A percentile compares a stretch with the other conserved stretches of the same genome.
phyloP scores from a whole-genome alignment of 2,113 vertebrate genomes.

The Candoia aspera region DNA sequence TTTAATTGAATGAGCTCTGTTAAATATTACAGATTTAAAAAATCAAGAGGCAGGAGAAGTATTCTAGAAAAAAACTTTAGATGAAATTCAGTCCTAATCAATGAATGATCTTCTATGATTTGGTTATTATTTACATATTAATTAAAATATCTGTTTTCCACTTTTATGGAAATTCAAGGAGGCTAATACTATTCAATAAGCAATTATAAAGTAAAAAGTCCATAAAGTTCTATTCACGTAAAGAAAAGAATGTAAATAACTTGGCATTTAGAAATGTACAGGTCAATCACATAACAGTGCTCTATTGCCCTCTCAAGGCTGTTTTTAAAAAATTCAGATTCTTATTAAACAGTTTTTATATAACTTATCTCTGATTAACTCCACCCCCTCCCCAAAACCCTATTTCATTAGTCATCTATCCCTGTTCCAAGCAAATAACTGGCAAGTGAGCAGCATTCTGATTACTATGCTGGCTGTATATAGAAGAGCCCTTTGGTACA shows the following conservation, averaged over 20 bases:
- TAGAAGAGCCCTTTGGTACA: neutral
- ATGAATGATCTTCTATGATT: neutral
- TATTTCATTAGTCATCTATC: neutral
- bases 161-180: neutral
- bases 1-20: too few species aligned
- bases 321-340: neutral
- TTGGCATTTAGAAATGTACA: neutral
- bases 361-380: neutral
- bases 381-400: neutral
- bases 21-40: too few species aligned
- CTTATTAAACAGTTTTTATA: neutral
- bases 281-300: neutral
- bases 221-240: neutral
- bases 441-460: neutral
- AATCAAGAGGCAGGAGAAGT: too few species aligned
- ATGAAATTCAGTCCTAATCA: too few species aligned
- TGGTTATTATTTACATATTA: neutral
- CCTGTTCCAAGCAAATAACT: neutral
- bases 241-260: neutral
- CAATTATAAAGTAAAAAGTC: neutral
- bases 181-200: neutral
- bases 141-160: neutral
- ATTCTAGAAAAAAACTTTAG: too few species aligned
- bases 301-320: conserved; percentile 49
- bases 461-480: neutral